Evolutionary conservation across 2,113 vertebrate genomes (phyloP), one percentile per base, ranked within the genome.

Genomic region (Columbina picui): DNA sequence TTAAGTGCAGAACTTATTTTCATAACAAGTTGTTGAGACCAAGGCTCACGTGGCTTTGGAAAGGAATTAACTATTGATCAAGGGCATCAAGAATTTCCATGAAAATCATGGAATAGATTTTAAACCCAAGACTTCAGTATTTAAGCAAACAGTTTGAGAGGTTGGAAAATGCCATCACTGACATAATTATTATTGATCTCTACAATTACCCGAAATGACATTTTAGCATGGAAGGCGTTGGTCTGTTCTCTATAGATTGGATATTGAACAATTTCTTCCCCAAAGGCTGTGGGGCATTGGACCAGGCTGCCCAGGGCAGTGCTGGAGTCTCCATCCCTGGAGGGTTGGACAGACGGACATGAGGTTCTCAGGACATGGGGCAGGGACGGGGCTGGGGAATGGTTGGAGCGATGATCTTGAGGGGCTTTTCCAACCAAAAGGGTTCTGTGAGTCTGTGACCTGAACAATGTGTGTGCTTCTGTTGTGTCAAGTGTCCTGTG

Each of bases 401-500:
- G 18, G 18, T 45, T 45, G 43, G 43, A 45, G 17, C 18, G 43
- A 19, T 19, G 43, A 45, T 19, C 43, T 45, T 45, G 17, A 45
- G 43, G 43, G 43, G 8, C 18, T 45, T 45, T 45, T 19, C 43
- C 43, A 45, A 19, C 43, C 18, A 45, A 45, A 45, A 45, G 8
- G 8, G 9, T 18, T 45, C 39, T 45, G 9, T 45, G 43, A 45
- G 17, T 60, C 59, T 26, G 23, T 34, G 32, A 60, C n/a, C 60
- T 75, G 56, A 22, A 16, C 55, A 50, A 12, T 2, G 0, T 50
- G 36, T 12, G 50, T 53, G 39, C 16, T 89, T 30, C 36, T 53
- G 0, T 12, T 0, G 0, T 53, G 49, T 12, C 18, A 13, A 14
- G 17, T 14, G 52, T 63, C 47, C 23, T 70, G 32, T n/a, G 11